These are phyloP conservation scores for Cylas formicarius DNA, from an alignment of 1,140 invertebrate species.

Conservation along the genomic window DNA sequence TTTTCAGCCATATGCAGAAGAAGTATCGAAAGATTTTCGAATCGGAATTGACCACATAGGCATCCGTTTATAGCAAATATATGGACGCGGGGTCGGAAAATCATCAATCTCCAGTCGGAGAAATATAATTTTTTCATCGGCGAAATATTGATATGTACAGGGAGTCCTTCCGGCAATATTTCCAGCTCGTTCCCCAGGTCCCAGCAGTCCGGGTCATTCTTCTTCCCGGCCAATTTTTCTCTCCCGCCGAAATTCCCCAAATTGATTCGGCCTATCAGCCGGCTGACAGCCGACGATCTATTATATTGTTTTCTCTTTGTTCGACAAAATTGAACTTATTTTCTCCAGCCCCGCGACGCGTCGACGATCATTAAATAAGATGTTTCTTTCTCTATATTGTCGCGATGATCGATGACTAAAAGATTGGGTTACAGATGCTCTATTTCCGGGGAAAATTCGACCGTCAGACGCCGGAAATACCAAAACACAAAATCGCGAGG, in stretches of 20 bases:
- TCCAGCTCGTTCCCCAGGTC: background rate
- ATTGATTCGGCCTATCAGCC: conserved; percentile 32
- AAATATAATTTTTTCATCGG: conserved; percentile 6
- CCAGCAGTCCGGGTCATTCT: background rate
- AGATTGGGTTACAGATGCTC: too few species aligned
- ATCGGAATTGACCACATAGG: too few species aligned
- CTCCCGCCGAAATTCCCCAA: conserved; percentile 21
- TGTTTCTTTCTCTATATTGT: too few species aligned
- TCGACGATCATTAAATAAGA: too few species aligned
- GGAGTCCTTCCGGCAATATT: background rate
- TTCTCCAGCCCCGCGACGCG: conserved; percentile 10
- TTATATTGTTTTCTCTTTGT: conserved; percentile 34
- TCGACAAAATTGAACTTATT: conserved; percentile 28
- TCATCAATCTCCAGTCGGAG: background rate
- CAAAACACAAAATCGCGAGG: too few species aligned
- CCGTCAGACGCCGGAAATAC: too few species aligned
- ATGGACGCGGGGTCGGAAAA: background rate
- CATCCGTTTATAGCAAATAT: too few species aligned
- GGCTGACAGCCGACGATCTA: conserved; percentile 30
- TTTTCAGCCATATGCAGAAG: too few species aligned
- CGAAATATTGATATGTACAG: conserved; percentile 3
- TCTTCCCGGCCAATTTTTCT: conserved; percentile 1
- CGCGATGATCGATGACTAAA: too few species aligned
- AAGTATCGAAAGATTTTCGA: too few species aligned
- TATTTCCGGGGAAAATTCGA: too few species aligned